Conservation (phyloP, 2,888 invertebrate species). For the Microdon myrmicae region DNA sequence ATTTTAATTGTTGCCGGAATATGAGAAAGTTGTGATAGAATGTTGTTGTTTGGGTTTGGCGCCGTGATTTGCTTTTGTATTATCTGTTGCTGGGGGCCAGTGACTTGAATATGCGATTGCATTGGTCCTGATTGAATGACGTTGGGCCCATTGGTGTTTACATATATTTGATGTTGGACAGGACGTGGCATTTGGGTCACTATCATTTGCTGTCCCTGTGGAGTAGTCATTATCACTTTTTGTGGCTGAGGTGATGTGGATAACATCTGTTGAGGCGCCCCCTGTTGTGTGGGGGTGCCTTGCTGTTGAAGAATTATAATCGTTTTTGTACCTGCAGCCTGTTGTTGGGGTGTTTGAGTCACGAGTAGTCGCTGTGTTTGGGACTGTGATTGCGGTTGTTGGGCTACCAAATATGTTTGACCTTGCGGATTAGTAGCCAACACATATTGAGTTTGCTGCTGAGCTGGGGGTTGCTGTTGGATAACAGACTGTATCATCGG, state of each 20-base stretch:
- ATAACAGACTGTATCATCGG: slow-evolving; percentile 59
- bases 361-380: slow-evolving; percentile 71
- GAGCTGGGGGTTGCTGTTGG: slow-evolving; percentile 65
- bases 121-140: slow-evolving; percentile 62
- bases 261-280: slow-evolving; percentile 59
- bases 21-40: slow-evolving; percentile 64
- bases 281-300: slow-evolving; percentile 56
- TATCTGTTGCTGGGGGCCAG: slow-evolving; percentile 57
- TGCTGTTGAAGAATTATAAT: slow-evolving; percentile 78
- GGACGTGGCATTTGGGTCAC: slow-evolving; percentile 70
- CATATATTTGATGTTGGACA: slow-evolving; percentile 55
- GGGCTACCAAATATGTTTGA: slow-evolving; percentile 75
- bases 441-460: slow-evolving; percentile 64
- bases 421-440: slow-evolving; percentile 69
- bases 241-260: slow-evolving; percentile 63
- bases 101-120: slow-evolving; percentile 70
- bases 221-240: slow-evolving; percentile 73
- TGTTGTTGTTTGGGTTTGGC: slow-evolving; percentile 35
- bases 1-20: slow-evolving; percentile 67
- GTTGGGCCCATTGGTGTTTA: slow-evolving; percentile 40
- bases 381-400: slow-evolving; percentile 72
- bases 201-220: slow-evolving; percentile 74
- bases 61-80: slow-evolving; percentile 56
- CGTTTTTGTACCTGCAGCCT: slow-evolving; percentile 74
- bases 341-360: slow-evolving; percentile 76